A percentile compares a stretch with the other conserved stretches of the same genome.
These are phyloP conservation scores for Elysia chlorotica DNA, from an alignment of 1,140 invertebrate species.

Conservation along the genomic window DNA sequence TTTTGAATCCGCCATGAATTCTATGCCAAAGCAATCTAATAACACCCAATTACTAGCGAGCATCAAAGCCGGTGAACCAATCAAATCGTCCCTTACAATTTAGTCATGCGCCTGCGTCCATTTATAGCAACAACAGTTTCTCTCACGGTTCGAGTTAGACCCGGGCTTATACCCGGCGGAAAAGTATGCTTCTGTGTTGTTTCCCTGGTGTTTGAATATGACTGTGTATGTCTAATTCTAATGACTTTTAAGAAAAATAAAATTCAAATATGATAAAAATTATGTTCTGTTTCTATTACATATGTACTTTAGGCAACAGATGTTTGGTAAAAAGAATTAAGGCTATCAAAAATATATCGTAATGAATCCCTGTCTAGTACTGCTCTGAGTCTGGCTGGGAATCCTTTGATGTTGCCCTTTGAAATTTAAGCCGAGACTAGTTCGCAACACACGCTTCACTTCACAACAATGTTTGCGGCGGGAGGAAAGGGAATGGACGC, in stretches of 20 bases:
- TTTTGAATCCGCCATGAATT: constrained; percentile 62
- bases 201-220: background rate
- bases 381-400: too few species aligned
- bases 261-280: too few species aligned
- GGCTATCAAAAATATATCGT: too few species aligned
- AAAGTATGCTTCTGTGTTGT: constrained; percentile 20
- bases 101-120: constrained; percentile 37
- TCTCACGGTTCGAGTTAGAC: background rate
- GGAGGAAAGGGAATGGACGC: too few species aligned
- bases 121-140: constrained; percentile 18
- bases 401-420: too few species aligned
- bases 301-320: too few species aligned
- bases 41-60: constrained; percentile 58
- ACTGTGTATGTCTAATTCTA: background rate
- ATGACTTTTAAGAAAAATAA: background rate
- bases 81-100: constrained; percentile 47
- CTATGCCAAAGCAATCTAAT: constrained; percentile 55
- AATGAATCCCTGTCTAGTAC: too few species aligned
- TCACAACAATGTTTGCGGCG: constrained; percentile 1
- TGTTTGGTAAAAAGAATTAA: background rate
- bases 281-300: too few species aligned
- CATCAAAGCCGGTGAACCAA: constrained; percentile 46
- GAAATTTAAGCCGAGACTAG: too few species aligned
- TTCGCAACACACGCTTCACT: constrained; percentile 1
- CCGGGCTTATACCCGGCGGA: too few species aligned